These are phyloP conservation scores for Turritopsis dohrnii DNA, from an alignment of 30 jellyfish, hydroid and myxozoan species.

Conservation along the genomic window DNA sequence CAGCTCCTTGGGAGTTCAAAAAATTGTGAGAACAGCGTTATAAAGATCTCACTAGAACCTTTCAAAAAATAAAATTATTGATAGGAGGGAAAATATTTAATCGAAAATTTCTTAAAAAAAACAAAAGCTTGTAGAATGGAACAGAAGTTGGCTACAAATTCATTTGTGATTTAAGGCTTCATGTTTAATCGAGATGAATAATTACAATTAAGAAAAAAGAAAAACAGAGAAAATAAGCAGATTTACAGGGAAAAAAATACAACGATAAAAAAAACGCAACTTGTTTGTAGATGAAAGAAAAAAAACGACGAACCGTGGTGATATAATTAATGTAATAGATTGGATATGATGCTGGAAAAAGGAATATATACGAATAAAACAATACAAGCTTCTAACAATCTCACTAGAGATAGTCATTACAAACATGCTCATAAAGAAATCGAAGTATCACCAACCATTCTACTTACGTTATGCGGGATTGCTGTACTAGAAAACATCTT, in stretches of 20 bases:
- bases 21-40: background rate
- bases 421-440: background rate
- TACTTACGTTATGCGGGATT: constrained; percentile 21
- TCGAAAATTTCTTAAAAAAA: background rate
- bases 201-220: background rate
- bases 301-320: background rate
- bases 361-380: background rate
- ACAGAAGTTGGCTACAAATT: background rate
- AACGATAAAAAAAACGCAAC: background rate
- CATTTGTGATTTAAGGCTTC: background rate
- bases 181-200: background rate
- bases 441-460: background rate
- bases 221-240: background rate
- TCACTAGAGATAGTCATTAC: background rate
- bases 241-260: background rate
- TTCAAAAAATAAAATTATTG: background rate
- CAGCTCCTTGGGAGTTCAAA: background rate
- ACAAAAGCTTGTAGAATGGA: background rate
- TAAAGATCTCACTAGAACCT: background rate
- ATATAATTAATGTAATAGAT: background rate
- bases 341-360: background rate
- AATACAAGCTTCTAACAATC: no score
- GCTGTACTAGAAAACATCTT: constrained; percentile 42
- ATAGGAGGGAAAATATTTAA: background rate
- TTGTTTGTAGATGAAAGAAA: background rate